Evolutionary conservation across 2,113 vertebrate species (phyloP), one percentile per base, ranked within the genome.

Genomic region (Manacus vitellinus): DNA sequence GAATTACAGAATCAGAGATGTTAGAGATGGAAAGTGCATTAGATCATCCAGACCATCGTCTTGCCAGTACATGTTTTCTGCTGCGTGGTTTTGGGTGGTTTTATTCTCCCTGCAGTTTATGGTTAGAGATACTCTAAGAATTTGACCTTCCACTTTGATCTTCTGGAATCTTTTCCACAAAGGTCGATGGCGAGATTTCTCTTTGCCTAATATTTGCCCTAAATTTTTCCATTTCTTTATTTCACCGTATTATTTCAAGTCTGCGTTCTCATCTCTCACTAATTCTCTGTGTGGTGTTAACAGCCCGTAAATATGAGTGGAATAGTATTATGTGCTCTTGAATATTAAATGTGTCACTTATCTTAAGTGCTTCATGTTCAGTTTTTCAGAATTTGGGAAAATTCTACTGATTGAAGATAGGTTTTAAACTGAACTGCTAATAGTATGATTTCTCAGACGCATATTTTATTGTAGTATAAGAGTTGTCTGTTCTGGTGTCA

Each of bases 1-100:
- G 95, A 95, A 95, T 96, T 90, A 90, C 33, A 39, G 85, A 71
- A 76, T 96, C 88, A 88, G 37, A 90, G 93, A 91, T 89, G 63
- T 41, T 89, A 70, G 92, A 95, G 94, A 93, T 97, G 92, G 93
- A 96, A 96, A 88, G 92, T 77, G 78, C 82, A 85, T 96, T 80
- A 96, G 92, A 92, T 96, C 96, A 97, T 85, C 89, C 72, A 28
- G 89, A 58, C 68, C 23, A 0, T 63, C 2, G 0, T 89, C 95
- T 55, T 95, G 96, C 85, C 92, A 94, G 93, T 58, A 85, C 92
- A 86, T 71, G 95, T 93, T 92, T 82, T 47, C 71, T 94, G 71
- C 82, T 85, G 20, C 1, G 2, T 68, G 62, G 33, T 63, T 77
- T 90, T 70, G 80, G 65, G 49, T 90, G 73, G 65, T 1, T 59